phyloP scores from a whole-genome alignment of 1,140 invertebrate genomes.

The Drosophila virilis region DNA sequence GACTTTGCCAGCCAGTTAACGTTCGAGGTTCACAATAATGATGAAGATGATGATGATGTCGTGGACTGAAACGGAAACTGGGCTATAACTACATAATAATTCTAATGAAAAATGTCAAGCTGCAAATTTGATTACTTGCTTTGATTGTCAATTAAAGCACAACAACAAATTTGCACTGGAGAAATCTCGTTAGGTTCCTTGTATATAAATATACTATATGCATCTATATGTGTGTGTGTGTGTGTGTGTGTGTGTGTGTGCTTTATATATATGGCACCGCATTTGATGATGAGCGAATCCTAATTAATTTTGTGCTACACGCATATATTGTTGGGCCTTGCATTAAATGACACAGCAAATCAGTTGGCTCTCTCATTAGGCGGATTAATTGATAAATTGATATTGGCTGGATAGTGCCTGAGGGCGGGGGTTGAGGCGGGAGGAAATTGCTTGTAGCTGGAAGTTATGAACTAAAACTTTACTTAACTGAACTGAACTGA shows the following conservation, averaged over 20 bases:
- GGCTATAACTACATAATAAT: conserved; percentile 75
- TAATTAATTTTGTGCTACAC: conserved; percentile 75
- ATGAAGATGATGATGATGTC: neutral
- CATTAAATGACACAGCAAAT: conserved; percentile 78
- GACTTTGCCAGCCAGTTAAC: conserved; percentile 20
- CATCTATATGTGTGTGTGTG: conserved; percentile 36
- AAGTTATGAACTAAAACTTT: conserved; percentile 10
- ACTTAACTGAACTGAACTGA: conserved; percentile 34
- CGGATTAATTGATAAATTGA: conserved; percentile 82
- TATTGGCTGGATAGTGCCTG: conserved; percentile 60
- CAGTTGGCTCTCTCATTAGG: conserved; percentile 74
- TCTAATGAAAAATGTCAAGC: conserved; percentile 82
- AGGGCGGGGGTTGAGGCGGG: neutral
- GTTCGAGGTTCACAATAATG: neutral
- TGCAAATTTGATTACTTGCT: conserved; percentile 79
- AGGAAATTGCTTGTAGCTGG: neutral
- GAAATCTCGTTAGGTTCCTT: conserved; percentile 59
- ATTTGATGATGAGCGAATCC: conserved; percentile 75
- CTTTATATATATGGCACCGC: conserved; percentile 37
- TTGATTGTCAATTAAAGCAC: conserved; percentile 81
- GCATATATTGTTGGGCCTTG: conserved; percentile 35
- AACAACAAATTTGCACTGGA: conserved; percentile 70
- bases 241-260: conserved; percentile 8
- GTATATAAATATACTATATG: conserved; percentile 24
- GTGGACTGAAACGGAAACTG: conserved; percentile 36